These are phyloP conservation scores for Cuniculus paca DNA, from an alignment of 2,797 vertebrate species.

Conservation along the genomic window DNA sequence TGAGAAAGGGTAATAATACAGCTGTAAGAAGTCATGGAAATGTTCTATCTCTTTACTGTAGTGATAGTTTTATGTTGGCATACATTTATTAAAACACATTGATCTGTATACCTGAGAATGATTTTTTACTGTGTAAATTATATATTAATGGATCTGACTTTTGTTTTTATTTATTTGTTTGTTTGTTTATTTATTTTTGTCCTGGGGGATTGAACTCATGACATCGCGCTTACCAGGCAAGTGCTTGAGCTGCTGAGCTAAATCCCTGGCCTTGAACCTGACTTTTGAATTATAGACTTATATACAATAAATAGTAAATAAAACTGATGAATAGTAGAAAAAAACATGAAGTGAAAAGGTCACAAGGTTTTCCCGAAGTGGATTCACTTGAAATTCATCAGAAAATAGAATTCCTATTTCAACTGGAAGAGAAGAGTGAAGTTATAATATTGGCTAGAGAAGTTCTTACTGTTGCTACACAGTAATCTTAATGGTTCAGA, in stretches of 20 bases:
- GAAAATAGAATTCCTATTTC: constrained; percentile 4
- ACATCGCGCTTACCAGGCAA: too few relatives aligned
- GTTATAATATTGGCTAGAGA: not conserved
- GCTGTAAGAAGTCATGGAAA: not conserved
- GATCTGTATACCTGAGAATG: not conserved
- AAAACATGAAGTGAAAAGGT: not conserved
- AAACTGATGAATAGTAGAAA: not conserved
- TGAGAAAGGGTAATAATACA: not conserved
- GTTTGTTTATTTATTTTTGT: too few relatives aligned
- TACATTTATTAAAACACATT: not conserved
- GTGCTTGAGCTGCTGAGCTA: too few relatives aligned
- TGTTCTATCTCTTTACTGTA: not conserved
- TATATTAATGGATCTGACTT: not conserved
- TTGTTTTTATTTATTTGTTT: too few relatives aligned
- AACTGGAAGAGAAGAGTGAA: not conserved
- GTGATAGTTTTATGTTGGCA: not conserved
- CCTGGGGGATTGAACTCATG: too few relatives aligned
- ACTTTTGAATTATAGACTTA: not conserved
- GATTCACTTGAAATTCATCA: not conserved
- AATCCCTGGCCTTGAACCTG: too few relatives aligned
- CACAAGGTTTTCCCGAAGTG: not conserved
- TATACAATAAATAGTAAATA: constrained; percentile 1
- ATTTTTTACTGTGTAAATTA: not conserved
- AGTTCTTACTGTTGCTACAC: not conserved
- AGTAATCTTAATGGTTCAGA: not conserved